phyloP scores from a whole-genome alignment of 2,888 invertebrate genomes.

The Habrosyne pyritoides region DNA sequence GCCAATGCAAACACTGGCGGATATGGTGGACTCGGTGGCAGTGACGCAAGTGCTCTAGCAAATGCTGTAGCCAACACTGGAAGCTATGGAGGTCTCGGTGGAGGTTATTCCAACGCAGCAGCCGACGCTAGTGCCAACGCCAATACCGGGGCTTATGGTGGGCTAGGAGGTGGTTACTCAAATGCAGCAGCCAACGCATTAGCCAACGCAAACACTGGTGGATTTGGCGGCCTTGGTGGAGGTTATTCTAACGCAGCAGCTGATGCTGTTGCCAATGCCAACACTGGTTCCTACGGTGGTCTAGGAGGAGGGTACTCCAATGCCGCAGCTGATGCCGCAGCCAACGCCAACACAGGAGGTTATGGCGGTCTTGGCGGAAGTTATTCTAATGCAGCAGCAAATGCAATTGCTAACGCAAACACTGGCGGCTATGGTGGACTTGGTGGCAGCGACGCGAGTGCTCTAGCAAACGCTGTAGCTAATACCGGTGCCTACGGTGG shows the following conservation, averaged over 20 bases:
- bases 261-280: slow-evolving; percentile 18
- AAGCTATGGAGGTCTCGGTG: slow-evolving; percentile 4
- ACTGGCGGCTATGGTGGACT: slow-evolving; percentile 22
- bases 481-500: slow-evolving; percentile 10
- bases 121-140: slow-evolving; percentile 12
- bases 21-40: slow-evolving; percentile 15
- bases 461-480: slow-evolving; percentile 25
- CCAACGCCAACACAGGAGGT: slow-evolving; percentile 7
- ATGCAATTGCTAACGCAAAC: slow-evolving; percentile 19
- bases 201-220: slow-evolving; percentile 9
- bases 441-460: slow-evolving; percentile 22
- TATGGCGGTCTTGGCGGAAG: slow-evolving; percentile 11
- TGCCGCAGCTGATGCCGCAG: slow-evolving; percentile 12
- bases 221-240: slow-evolving; percentile 11
- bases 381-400: slow-evolving; percentile 16
- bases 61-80: slow-evolving; percentile 12
- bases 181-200: slow-evolving; percentile 12
- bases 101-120: slow-evolving; percentile 15
- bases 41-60: slow-evolving; percentile 20
- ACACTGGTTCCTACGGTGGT: slow-evolving; percentile 15
- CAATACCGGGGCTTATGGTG: slow-evolving; percentile 15
- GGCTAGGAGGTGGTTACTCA: slow-evolving; percentile 13
- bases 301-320: slow-evolving; percentile 12
- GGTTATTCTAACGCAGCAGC: slow-evolving; percentile 16
- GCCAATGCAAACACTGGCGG: slow-evolving; percentile 14